Evolutionary conservation across 2,113 vertebrate species (phyloP).

Genomic region (Hippocampus mohnikei): DNA sequence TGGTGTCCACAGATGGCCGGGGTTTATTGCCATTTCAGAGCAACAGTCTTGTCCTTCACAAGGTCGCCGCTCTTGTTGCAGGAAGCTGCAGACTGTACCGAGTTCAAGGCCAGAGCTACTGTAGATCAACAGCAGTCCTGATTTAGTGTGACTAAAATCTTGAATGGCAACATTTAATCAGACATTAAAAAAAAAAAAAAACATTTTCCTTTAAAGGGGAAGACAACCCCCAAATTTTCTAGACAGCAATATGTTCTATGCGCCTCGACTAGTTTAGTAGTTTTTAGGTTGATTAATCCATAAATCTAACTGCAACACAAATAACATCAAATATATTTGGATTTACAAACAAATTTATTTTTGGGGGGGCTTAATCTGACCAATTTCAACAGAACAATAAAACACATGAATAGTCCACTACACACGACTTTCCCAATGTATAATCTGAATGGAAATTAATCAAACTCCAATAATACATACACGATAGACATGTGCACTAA

Average conservation of each 20-base stretch:
- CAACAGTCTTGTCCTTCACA: slow-evolving; percentile 49
- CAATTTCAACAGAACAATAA: too few relatives aligned
- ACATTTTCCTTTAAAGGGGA: too few relatives aligned
- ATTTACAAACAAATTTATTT: not conserved
- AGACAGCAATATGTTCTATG: too few relatives aligned
- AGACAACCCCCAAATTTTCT: too few relatives aligned
- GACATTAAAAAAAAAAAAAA: too few relatives aligned
- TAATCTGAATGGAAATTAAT: too few relatives aligned
- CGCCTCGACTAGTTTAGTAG: not conserved
- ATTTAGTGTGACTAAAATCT: slow-evolving; percentile 4
- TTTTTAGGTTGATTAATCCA: not conserved
- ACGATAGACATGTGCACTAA: too few relatives aligned
- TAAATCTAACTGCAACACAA: not conserved
- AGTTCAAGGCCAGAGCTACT: slow-evolving; percentile 3
- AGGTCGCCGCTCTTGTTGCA: slow-evolving; percentile 52
- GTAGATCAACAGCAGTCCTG: not conserved
- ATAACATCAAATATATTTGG: not conserved
- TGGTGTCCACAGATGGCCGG: slow-evolving; percentile 63
- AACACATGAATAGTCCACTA: too few relatives aligned
- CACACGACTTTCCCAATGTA: too few relatives aligned
- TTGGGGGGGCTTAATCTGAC: too few relatives aligned
- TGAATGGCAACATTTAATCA: not conserved
- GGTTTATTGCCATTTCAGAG: slow-evolving; percentile 50
- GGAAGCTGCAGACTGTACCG: slow-evolving; percentile 17
- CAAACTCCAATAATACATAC: too few relatives aligned